Base-by-base conservation (phyloP, 1,140 invertebrate species). In the Drosophila saltans region DNA sequence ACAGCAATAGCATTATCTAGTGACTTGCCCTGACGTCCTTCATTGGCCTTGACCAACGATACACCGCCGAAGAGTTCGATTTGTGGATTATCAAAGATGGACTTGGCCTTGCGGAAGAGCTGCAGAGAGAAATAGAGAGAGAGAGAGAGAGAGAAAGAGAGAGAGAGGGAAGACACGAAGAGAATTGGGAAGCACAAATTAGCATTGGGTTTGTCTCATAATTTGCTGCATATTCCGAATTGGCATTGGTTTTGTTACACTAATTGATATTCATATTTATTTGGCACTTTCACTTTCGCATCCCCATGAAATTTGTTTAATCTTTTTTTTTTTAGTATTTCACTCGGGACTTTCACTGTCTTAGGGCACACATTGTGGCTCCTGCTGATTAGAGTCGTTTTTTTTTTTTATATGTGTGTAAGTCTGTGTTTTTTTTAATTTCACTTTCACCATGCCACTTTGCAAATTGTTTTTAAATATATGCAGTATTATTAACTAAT, bases 61-160 rank as follows among this genome's bases (percentile, higher is more conserved):
- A 95, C 91, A 40, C 95, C 95, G 55, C 93, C 93, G 52, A 94
- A 90, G 36, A 95, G 68, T 64, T 95, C 94, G 56, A 95, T 91
- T 72, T 83, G 93, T 57, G 95, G 94, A 80, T 93, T 93, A 36
- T 93, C 93, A 80, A 95, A 95, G 84, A 95, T 93, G n/a, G 94
- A 93, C 79, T 93, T 94, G 3, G 94, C 94, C 74, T 93, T 93
- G 33, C 94, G 92, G 92, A 93, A 95, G 52, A 95, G 82, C 93
- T 93, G 80, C 65, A 74, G 61, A 58, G 66, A 39, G 55, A 36
- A 36, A 36, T 36, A 36, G 33, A 36, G 33, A 36, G 33, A 36
- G 33, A 26, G 26, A 65, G 36, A 60, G 48, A 81, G 41, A n/a
- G n/a, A n/a, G 8, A 16, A 63, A 63, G 43, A 41, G 24, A 68